Evolutionary conservation across 2,888 invertebrate genomes (phyloP).

Genomic region (Herminia tarsipennalis): DNA sequence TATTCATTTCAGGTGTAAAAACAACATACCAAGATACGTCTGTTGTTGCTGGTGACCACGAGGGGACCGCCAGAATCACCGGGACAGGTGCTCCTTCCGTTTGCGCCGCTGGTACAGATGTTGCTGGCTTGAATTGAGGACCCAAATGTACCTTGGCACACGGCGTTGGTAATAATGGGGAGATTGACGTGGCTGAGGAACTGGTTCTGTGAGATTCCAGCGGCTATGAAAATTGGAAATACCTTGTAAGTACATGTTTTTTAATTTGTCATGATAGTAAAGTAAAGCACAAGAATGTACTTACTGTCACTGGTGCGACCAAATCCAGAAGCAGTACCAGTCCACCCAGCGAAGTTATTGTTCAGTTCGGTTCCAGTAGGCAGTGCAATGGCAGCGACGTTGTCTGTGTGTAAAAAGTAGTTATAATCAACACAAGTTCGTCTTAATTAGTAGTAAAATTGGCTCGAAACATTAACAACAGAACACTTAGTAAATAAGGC

Average conservation of each 20-base stretch:
- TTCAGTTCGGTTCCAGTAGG: constrained; percentile 45
- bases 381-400: constrained; percentile 51
- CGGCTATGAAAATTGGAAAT: not conserved
- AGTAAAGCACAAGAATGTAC: constrained; percentile 5
- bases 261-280: not conserved
- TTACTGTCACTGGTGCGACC: constrained; percentile 61
- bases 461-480: not conserved
- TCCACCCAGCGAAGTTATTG: constrained; percentile 49
- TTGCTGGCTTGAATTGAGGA: constrained; percentile 48
- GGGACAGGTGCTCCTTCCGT: constrained; percentile 63
- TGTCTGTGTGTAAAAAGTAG: constrained; percentile 43
- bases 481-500: not conserved
- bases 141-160: constrained; percentile 48
- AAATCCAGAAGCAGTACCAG: constrained; percentile 60
- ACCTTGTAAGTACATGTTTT: no score
- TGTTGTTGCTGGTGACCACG: constrained; percentile 45
- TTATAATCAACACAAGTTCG: not conserved
- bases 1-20: no score
- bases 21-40: not conserved
- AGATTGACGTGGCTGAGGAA: constrained; percentile 71
- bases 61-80: constrained; percentile 69
- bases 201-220: constrained; percentile 51
- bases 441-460: not conserved
- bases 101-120: constrained; percentile 60
- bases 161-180: constrained; percentile 64